Conservation (phyloP, 2,113 vertebrate genomes). For the Dicaeum eximium region DNA sequence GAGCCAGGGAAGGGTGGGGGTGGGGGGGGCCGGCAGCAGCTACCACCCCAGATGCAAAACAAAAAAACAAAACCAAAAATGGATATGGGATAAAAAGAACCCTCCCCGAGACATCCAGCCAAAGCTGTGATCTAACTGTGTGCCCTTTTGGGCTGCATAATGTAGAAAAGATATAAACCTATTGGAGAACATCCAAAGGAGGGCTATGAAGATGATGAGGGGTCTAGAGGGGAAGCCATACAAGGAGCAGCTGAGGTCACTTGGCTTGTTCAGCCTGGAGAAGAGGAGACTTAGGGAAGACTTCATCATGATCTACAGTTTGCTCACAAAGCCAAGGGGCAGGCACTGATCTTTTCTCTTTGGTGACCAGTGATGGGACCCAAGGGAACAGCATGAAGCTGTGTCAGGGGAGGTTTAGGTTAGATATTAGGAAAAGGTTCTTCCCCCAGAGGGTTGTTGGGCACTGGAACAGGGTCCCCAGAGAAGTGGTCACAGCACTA, state of each 20-base stretch:
- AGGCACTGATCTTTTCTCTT: neutral
- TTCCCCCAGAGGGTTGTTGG: neutral
- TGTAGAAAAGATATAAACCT: neutral
- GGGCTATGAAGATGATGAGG: neutral
- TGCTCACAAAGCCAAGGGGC: neutral
- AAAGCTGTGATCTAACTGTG: neutral
- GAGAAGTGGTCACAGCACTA: neutral
- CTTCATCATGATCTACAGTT: neutral
- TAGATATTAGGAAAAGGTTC: neutral
- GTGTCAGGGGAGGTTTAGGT: neutral
- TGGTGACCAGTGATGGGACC: neutral
- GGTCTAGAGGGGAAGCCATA: neutral
- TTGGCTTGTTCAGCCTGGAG: neutral
- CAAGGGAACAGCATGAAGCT: neutral
- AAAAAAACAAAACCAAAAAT: neutral
- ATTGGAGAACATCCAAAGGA: neutral
- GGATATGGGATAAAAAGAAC: neutral
- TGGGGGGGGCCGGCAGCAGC: neutral
- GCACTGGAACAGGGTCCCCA: neutral
- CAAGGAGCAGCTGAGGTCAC: neutral
- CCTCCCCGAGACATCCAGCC: neutral
- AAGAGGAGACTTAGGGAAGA: neutral
- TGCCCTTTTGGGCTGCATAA: neutral
- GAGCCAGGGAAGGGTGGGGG: fast-evolving
- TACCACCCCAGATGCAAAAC: neutral